A percentile compares a stretch with the other conserved stretches of the same genome.
These are phyloP conservation scores for Brachionus paranguensis DNA, from an alignment of 1,140 invertebrate genomes.

Conservation along the genomic window DNA sequence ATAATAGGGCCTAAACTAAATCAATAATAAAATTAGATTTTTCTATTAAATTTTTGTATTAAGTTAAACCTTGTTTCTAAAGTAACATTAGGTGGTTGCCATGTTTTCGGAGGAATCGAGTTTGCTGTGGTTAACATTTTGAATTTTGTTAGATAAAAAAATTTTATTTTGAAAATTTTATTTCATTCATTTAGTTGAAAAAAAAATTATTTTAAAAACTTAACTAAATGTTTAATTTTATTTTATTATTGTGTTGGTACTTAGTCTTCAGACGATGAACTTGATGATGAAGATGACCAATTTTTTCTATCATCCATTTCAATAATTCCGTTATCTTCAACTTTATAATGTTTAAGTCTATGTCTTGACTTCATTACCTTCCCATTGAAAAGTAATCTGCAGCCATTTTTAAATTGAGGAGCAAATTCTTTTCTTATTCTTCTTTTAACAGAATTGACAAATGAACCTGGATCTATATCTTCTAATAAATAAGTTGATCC, in stretches of 20 bases:
- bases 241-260: background rate
- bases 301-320: slow-evolving; percentile 38
- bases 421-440: slow-evolving; percentile 10
- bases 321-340: background rate
- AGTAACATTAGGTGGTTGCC: slow-evolving; percentile 48
- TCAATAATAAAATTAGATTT: background rate
- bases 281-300: slow-evolving; percentile 35
- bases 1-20: slow-evolving; percentile 82
- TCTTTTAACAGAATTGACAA: slow-evolving; percentile 15
- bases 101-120: slow-evolving; percentile 46
- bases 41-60: background rate
- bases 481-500: slow-evolving; percentile 6
- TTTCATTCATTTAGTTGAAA: background rate
- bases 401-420: slow-evolving; percentile 32
- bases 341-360: slow-evolving; percentile 36
- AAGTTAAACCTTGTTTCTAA: slow-evolving; percentile 45
- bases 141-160: background rate
- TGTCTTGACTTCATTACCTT: slow-evolving; percentile 23
- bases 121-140: slow-evolving; percentile 12
- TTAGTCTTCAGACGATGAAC: slow-evolving; percentile 36
- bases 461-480: background rate
- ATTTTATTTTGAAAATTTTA: background rate
- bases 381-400: background rate
- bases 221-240: background rate
- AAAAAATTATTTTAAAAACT: background rate